phyloP scores from a whole-genome alignment of 1,140 invertebrate species.

The Phymastichus coffea region DNA sequence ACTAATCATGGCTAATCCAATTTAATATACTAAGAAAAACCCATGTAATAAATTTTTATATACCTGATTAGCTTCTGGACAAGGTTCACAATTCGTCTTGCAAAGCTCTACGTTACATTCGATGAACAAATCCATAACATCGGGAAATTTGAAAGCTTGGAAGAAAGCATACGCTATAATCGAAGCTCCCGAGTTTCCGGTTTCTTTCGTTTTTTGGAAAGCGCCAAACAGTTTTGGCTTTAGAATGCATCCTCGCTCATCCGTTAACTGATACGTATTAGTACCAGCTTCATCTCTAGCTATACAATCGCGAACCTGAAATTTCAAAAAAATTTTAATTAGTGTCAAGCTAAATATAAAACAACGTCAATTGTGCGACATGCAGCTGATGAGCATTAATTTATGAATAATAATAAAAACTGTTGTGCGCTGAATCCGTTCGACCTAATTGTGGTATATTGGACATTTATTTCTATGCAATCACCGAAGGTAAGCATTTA shows the following conservation, averaged over 20 bases:
- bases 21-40: no score
- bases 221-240: conserved; percentile 81
- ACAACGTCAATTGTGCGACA: no score
- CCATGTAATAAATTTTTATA: neutral
- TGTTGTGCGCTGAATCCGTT: no score
- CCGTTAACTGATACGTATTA: conserved; percentile 71
- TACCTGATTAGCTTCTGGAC: conserved; percentile 66
- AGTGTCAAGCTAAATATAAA: no score
- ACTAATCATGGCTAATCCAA: no score
- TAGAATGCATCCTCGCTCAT: conserved; percentile 75
- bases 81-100: conserved; percentile 76
- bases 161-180: conserved; percentile 80
- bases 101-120: conserved; percentile 85
- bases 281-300: conserved; percentile 68
- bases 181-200: conserved; percentile 71
- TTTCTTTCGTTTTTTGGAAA: conserved; percentile 77
- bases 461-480: no score
- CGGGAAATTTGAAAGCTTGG: conserved; percentile 86
- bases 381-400: no score
- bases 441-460: no score
- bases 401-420: no score
- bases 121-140: conserved; percentile 81
- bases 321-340: no score
- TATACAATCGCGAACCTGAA: conserved; percentile 73
- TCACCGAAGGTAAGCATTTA: no score